Percentiles rank a stretch among this genome's conserved stretches.
Evolutionary conservation across 1,140 invertebrate species (phyloP).

Genomic region (Sycophila sp.): DNA sequence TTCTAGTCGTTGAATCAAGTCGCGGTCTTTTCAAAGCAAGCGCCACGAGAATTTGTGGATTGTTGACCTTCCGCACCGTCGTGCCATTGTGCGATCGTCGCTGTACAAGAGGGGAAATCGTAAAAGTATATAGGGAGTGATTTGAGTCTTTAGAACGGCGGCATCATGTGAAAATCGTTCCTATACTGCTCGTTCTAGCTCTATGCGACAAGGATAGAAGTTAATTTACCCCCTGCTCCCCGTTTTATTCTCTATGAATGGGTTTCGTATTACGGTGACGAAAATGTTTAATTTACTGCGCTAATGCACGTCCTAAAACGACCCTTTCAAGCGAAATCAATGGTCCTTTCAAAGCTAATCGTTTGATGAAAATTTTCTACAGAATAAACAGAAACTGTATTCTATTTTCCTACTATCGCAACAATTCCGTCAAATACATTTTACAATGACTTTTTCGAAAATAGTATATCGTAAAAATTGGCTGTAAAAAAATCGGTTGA

Average conservation of each 20-base stretch:
- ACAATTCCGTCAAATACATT: too few relatives aligned
- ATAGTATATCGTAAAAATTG: too few relatives aligned
- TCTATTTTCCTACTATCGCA: too few relatives aligned
- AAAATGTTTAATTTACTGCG: too few relatives aligned
- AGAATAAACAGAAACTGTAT: too few relatives aligned
- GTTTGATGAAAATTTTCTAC: too few relatives aligned
- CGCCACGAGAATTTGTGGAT: background rate
- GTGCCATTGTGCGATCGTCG: background rate
- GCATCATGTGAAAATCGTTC: background rate
- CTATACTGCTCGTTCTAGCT: background rate
- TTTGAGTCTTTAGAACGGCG: background rate
- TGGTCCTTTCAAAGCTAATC: too few relatives aligned
- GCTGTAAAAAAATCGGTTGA: too few relatives aligned
- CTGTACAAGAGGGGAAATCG: background rate
- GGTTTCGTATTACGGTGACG: background rate
- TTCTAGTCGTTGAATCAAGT: background rate
- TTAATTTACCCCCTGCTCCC: slow-evolving; percentile 1
- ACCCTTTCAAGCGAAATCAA: too few relatives aligned
- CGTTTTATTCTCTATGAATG: background rate
- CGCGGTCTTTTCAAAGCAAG: background rate
- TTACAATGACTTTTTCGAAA: too few relatives aligned
- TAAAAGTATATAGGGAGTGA: background rate
- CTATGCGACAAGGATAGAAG: background rate
- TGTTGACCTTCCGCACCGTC: slow-evolving; percentile 6
- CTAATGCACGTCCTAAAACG: too few relatives aligned